Percentiles rank a stretch among this genome's conserved stretches.
Evolutionary conservation across 53 echinoderm and acorn worm genomes (phyloP).

Genomic region (Zoroaster sp.): DNA sequence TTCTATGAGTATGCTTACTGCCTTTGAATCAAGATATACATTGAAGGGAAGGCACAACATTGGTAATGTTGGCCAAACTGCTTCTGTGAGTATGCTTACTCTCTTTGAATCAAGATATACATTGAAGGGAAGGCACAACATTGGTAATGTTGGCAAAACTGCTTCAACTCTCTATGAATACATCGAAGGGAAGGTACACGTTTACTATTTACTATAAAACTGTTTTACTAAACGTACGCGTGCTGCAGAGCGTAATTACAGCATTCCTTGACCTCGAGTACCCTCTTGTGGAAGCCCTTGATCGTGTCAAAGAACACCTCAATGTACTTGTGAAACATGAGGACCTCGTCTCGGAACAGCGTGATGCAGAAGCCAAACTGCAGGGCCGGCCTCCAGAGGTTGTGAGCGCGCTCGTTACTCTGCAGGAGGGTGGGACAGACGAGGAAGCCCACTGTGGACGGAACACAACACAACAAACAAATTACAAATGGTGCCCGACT

Average conservation of each 20-base stretch:
- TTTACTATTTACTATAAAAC: no score
- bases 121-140: no score
- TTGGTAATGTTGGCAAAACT: no score
- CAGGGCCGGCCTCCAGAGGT: constrained; percentile 88
- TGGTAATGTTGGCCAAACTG: no score
- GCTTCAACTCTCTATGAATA: no score
- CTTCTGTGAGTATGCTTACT: no score
- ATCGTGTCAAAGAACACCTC: constrained; percentile 97
- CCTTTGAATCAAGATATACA: no score
- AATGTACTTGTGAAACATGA: constrained; percentile 96
- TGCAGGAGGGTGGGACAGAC: constrained; percentile 92
- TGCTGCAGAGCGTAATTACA: constrained; percentile 69
- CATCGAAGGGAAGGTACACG: no score
- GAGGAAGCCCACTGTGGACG: constrained; percentile 85
- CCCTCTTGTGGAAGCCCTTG: constrained; percentile 92
- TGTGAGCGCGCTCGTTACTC: constrained; percentile 83
- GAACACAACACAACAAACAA: neutral
- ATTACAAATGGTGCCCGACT: neutral
- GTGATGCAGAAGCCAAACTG: constrained; percentile 96
- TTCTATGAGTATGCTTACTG: no score
- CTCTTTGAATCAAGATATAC: no score
- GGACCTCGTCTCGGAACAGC: constrained; percentile 93
- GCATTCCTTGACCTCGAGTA: constrained; percentile 85
- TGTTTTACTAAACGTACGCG: constrained; percentile 92
- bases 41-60: no score